phyloP scores from a whole-genome alignment of 1,140 invertebrate species.

The Hesperophylax magnus region DNA sequence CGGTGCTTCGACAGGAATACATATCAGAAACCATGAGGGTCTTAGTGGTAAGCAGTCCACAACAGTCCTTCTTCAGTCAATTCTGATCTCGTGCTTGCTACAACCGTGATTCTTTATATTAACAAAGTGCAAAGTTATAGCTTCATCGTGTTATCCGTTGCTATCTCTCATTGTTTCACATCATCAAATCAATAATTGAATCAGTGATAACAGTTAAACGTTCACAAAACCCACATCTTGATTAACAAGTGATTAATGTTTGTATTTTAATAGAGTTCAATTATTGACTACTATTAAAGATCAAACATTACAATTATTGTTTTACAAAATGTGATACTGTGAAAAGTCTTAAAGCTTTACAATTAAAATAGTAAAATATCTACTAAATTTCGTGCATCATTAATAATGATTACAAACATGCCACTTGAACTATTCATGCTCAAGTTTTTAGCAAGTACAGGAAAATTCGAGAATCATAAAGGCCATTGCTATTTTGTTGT shows the following conservation, averaged over 20 bases:
- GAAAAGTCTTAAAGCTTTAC: too few species aligned
- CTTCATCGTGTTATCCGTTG: conserved; percentile 15
- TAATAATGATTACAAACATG: too few species aligned
- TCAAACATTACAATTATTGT: background rate
- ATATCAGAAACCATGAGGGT: conserved; percentile 55
- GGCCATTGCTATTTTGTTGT: too few species aligned
- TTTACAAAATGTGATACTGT: conserved; percentile 1
- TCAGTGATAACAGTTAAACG: background rate
- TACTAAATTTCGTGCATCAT: too few species aligned
- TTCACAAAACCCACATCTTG: background rate
- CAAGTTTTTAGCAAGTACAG: too few species aligned
- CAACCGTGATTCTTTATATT: background rate
- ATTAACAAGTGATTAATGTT: background rate
- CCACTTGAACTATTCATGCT: too few species aligned
- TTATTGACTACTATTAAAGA: background rate
- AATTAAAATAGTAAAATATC: too few species aligned
- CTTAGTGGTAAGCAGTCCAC: conserved; percentile 55
- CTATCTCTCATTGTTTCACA: background rate
- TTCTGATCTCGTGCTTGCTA: conserved; percentile 28
- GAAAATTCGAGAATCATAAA: too few species aligned
- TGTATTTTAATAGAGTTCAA: background rate
- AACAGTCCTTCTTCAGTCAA: conserved; percentile 31
- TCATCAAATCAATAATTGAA: background rate
- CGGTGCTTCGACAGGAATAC: conserved; percentile 44
- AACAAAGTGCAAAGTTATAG: conserved; percentile 13